Percentiles rank a stretch among this genome's conserved stretches.
Conservation (phyloP, 2,888 invertebrate species). For the Petrophora chlorosata region DNA sequence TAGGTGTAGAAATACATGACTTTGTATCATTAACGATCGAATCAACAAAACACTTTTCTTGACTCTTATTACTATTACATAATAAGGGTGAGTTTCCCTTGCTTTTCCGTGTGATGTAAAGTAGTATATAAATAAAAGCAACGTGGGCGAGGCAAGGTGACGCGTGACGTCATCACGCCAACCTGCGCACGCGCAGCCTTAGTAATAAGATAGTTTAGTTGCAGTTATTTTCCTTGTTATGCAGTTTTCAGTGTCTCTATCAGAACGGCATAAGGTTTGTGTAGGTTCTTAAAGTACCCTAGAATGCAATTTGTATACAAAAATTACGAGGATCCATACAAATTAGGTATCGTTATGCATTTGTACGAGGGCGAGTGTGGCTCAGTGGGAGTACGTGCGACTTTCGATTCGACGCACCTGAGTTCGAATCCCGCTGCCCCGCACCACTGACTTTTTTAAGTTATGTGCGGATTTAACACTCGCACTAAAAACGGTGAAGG, state of each 20-base stretch:
- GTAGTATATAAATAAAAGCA: conserved; percentile 27
- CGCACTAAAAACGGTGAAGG: too few relatives aligned
- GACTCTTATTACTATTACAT: not conserved
- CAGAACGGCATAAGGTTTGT: not conserved
- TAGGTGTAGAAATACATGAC: conserved; percentile 4
- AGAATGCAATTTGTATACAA: too few relatives aligned
- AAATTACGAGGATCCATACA: too few relatives aligned
- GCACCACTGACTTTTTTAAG: too few relatives aligned
- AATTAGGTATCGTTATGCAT: too few relatives aligned
- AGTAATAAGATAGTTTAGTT: conserved; percentile 9
- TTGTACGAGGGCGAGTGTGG: too few relatives aligned
- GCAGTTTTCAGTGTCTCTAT: conserved; percentile 5
- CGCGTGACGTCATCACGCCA: conserved; percentile 53
- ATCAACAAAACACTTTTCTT: not conserved
- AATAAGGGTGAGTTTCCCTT: conserved; percentile 12
- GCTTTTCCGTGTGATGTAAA: conserved; percentile 4
- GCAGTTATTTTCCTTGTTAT: conserved; percentile 11
- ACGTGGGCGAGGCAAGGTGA: conserved; percentile 60
- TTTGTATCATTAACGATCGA: conserved; percentile 9
- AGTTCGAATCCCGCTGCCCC: too few relatives aligned
- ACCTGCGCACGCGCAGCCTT: conserved; percentile 38
- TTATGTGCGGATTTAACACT: too few relatives aligned
- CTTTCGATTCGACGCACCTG: too few relatives aligned
- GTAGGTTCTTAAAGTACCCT: too few relatives aligned
- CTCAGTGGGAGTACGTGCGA: too few relatives aligned